Base-by-base conservation (phyloP, 2,113 vertebrate species). In the Kryptolebias marmoratus region DNA sequence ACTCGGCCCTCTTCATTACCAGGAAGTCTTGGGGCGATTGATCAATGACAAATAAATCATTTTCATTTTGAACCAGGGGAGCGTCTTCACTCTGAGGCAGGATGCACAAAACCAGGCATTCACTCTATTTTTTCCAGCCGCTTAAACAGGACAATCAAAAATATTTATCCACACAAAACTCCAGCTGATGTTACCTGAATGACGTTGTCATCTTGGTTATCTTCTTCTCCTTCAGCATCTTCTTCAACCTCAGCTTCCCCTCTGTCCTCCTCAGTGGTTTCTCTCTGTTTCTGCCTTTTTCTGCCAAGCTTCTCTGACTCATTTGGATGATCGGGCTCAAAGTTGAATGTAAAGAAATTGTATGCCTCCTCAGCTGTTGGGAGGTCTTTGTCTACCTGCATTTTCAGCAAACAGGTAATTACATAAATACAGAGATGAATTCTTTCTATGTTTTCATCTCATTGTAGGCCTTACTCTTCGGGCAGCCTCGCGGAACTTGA, bases 341-440 rank as follows among this genome's bases (percentile, higher is more conserved):
- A 98, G 93, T 90, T 94, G 55, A 96, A 96, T 0, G 97, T 98
- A 75, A 98, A 99, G 86, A 99, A 99, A 73, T 96, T 94, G 79
- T 95, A 98, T 0, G 96, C 92, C 73, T 97, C 96, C 70, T 98
- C 95, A 10, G 93, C 83, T 1, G 95, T 95, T 9, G 96, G 96
- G 49, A 94, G 83, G 54, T 91, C 94, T 54, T 86, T 91, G 0
- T 90, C 94, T 3, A 71, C 60, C 96, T 94, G 60, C 6, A 49
- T 69, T 32, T 18, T 54, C 5, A 0, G 22, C 45, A 15, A 28
- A 49, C 31, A 47, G 64, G 47, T 45, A 31, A 11, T 53, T 57
- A 1, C 16, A 76, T 9, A 57, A 16, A 30, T n/a, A 68, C 11
- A 0, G 4, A 15, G 7, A 27, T 27, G 52, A 39, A 9, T 8